phyloP scores from a whole-genome alignment of 2,888 invertebrate genomes.

The Candidula unifasciata region DNA sequence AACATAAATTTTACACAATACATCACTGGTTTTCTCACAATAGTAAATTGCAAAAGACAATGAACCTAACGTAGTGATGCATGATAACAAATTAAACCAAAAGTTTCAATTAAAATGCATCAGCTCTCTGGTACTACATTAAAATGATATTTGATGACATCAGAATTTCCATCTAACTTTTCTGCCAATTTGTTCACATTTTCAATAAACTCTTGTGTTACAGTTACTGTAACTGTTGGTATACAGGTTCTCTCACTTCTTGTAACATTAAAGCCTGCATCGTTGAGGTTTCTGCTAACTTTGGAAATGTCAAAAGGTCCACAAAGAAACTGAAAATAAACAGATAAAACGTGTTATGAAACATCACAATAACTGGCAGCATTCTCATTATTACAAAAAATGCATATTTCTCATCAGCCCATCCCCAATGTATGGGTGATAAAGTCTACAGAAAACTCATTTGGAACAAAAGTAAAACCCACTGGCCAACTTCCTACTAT shows the following conservation, averaged over 20 bases:
- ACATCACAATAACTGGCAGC: neutral
- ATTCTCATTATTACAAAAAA: no score
- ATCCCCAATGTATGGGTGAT: no score
- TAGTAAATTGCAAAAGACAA: no score
- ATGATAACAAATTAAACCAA: no score
- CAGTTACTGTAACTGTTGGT: conserved; percentile 40
- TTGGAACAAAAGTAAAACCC: no score
- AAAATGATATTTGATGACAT: conserved; percentile 81
- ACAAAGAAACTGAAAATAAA: conserved; percentile 47
- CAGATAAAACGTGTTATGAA: neutral
- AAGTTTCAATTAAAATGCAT: neutral
- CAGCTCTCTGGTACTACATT: conserved; percentile 57
- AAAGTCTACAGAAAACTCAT: no score
- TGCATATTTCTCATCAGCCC: no score
- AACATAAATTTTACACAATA: no score
- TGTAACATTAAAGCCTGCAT: conserved; percentile 25
- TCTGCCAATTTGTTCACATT: conserved; percentile 59
- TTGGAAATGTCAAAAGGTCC: conserved; percentile 24
- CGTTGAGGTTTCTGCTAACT: conserved; percentile 30
- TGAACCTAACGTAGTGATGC: no score
- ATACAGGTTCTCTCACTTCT: conserved; percentile 31
- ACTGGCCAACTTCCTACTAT: no score
- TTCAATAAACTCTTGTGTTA: conserved; percentile 35
- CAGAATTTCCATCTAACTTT: conserved; percentile 81
- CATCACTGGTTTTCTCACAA: no score